Percentiles rank a stretch among this genome's conserved stretches.
phyloP scores from a whole-genome alignment of 2,797 vertebrate species.

The Macrochelys suwanniensis region DNA sequence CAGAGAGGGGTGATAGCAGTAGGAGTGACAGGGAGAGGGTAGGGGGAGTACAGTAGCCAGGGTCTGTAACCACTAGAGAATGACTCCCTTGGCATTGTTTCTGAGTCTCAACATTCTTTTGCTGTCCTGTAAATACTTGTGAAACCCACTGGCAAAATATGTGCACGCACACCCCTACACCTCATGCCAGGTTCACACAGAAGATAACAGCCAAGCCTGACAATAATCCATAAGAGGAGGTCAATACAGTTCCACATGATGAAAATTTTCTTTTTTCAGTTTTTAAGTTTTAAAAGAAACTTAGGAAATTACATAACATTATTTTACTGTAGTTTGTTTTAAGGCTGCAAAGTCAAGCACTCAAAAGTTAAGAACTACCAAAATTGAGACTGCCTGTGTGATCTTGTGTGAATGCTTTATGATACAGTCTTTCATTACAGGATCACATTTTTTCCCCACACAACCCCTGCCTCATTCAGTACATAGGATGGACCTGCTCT shows the following conservation, averaged over 20 bases:
- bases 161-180: background rate
- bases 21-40: background rate
- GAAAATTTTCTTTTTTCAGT: background rate
- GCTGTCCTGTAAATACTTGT: background rate
- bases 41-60: background rate
- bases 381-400: background rate
- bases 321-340: too few relatives aligned
- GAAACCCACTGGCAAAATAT: background rate
- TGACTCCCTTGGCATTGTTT: background rate
- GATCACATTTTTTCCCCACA: background rate
- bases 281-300: background rate
- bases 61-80: background rate
- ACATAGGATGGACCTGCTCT: background rate
- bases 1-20: background rate
- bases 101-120: background rate
- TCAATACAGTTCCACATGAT: background rate
- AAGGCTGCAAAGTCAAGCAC: background rate
- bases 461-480: background rate
- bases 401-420: background rate
- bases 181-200: background rate
- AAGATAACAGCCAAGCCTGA: background rate
- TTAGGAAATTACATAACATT: background rate
- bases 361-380: background rate
- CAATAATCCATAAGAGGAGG: background rate
- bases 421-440: background rate